These are phyloP conservation scores for Macquaria ambigua DNA, from an alignment of 2,113 vertebrate species.

Conservation along the genomic window DNA sequence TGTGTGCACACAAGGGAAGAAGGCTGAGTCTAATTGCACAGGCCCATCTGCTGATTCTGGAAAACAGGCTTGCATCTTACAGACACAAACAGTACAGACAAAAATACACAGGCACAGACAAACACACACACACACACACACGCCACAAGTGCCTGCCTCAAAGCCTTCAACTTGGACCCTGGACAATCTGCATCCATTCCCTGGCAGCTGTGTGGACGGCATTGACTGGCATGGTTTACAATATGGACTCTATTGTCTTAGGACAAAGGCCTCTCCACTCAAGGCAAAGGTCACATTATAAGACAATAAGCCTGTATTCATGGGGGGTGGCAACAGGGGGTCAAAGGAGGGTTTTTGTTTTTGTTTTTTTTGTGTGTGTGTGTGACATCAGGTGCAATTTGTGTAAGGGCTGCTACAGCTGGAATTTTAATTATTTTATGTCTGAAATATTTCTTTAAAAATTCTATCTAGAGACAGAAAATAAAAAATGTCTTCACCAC, in stretches of 20 bases:
- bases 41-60: slow-evolving; percentile 78
- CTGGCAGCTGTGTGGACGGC: slow-evolving; percentile 71
- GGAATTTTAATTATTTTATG: background rate
- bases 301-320: slow-evolving; percentile 72
- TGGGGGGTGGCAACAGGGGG: slow-evolving; percentile 8
- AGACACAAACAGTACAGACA: slow-evolving; percentile 57
- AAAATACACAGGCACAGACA: slow-evolving; percentile 38
- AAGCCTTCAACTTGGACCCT: slow-evolving; percentile 71
- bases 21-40: slow-evolving; percentile 72
- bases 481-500: background rate
- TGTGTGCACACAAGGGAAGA: slow-evolving; percentile 62
- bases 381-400: slow-evolving; percentile 24
- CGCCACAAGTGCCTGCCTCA: slow-evolving; percentile 61
- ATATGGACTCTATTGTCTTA: slow-evolving; percentile 77
- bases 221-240: slow-evolving; percentile 78
- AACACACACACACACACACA: slow-evolving; percentile 22
- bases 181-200: slow-evolving; percentile 67
- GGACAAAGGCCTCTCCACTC: slow-evolving; percentile 76
- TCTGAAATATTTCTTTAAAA: background rate
- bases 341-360: background rate
- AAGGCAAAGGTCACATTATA: slow-evolving; percentile 74
- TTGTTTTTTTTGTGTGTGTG: slow-evolving; percentile 1
- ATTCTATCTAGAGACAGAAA: background rate
- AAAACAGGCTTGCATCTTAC: slow-evolving; percentile 66
- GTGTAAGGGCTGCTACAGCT: background rate